Base-by-base conservation (phyloP, 2,113 vertebrate genomes). In the Prinia subflava region DNA sequence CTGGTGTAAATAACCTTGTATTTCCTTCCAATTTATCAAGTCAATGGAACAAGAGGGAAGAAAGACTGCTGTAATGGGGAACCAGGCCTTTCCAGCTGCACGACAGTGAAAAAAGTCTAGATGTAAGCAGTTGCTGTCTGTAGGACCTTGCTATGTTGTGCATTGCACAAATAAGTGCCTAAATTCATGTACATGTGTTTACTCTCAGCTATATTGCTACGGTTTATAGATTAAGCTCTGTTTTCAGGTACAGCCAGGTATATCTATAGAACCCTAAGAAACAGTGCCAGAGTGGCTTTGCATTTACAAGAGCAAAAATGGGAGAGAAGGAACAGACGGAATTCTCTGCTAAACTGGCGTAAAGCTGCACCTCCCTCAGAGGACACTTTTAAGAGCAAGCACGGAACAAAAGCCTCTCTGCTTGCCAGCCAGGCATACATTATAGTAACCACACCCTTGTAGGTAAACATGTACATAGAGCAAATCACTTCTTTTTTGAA, bases 371-470 rank as follows among this genome's bases (percentile, higher is more conserved):
- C 56, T 92, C 65, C 17, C 6, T 80, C 85, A 57, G 85, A 81
- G 90, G 94, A 90, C 95, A 86, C 64, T 75, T 93, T 89, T 67
- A 44, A 96, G 92, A 95, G 82, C 64, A 94, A 35, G 52, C 67
- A 35, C 7, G 39, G 90, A 96, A 96, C 96, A 97, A 96, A 97
- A 96, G 88, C 64, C 46, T 87, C 83, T 50, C 62, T 91, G 87
- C 93, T 87, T 95, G 96, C 94, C 94, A 94, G 87, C 75, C 56
- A 1, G 80, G 71, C 52, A 80, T 27, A 35, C 65, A 94, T 85
- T 80, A 62, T 86, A 95, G 90, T 90, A 93, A 91, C 57, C 90
- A 95, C 94, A 91, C 75, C 93, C 85, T 93, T 35, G 83, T 55
- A 95, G 83, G 94, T 93, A 91, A 83, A 83, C 74, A 49, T 19